Percentiles rank a stretch among this genome's conserved stretches.
phyloP scores from a whole-genome alignment of 2,888 invertebrate species.

The Eupithecia dodoneata region DNA sequence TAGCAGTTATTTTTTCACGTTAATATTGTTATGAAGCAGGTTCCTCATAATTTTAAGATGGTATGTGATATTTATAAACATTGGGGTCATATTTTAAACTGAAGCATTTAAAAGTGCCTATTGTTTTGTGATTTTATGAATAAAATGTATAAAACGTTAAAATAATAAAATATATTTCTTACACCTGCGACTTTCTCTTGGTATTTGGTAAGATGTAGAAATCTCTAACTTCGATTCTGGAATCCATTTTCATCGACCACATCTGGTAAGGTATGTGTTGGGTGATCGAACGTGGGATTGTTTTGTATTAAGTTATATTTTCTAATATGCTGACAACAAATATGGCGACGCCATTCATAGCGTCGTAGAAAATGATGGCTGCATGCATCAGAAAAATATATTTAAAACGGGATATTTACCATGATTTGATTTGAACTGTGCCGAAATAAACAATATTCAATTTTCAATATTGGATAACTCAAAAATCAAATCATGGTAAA shows the following conservation, averaged over 20 bases:
- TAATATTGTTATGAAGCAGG: not conserved
- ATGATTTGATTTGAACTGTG: no score
- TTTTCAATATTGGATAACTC: no score
- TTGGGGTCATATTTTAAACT: constrained; percentile 16
- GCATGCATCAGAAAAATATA: no score
- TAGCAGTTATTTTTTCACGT: not conserved
- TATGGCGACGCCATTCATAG: no score
- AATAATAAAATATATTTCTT: not conserved
- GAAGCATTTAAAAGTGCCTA: constrained; percentile 24
- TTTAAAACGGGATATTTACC: no score
- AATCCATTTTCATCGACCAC: not conserved
- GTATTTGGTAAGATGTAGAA: not conserved
- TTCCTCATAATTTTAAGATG: not conserved
- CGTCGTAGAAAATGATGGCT: no score
- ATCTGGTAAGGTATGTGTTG: not conserved
- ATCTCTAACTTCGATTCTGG: not conserved
- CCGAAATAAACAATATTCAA: no score
- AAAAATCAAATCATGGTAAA: no score
- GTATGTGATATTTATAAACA: constrained; percentile 19
- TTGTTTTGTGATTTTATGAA: constrained; percentile 11
- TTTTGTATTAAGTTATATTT: no score
- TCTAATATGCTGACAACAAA: no score
- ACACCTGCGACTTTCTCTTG: not conserved
- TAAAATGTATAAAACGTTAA: constrained; percentile 5
- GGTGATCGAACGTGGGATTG: no score